A percentile compares a stretch with the other conserved stretches of the same genome.
These are phyloP conservation scores for Corynorhinus townsendii DNA, from an alignment of 2,113 vertebrate species.

Conservation along the genomic window DNA sequence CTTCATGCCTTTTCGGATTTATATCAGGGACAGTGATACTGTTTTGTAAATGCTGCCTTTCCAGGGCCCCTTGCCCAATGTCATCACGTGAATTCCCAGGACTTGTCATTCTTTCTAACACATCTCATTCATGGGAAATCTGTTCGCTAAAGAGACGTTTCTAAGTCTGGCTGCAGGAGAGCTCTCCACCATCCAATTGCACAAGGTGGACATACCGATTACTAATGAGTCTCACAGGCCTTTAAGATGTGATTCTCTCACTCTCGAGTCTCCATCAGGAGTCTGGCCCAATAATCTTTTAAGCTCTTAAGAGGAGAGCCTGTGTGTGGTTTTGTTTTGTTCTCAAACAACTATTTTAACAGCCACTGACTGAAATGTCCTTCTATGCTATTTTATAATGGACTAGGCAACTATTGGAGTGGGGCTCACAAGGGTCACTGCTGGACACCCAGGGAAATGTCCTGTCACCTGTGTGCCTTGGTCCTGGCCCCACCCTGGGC, in stretches of 20 bases:
- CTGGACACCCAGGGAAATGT: conserved; percentile 54
- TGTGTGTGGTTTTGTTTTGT: not conserved
- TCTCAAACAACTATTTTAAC: not conserved
- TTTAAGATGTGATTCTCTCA: rapidly evolving
- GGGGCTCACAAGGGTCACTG: not conserved
- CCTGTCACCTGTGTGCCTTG: conserved; percentile 56
- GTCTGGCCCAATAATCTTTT: not conserved
- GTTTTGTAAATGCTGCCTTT: not conserved
- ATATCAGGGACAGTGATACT: not conserved
- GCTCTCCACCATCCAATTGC: not conserved
- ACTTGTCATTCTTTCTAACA: not conserved
- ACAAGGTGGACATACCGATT: not conserved
- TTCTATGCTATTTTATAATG: not conserved
- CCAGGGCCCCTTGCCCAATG: not conserved
- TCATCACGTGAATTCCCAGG: not conserved
- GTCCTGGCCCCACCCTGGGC: conserved; percentile 53
- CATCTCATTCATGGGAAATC: not conserved
- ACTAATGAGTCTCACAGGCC: not conserved
- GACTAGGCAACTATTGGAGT: not conserved
- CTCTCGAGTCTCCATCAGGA: not conserved
- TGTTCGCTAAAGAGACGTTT: not conserved
- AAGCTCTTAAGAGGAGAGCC: not conserved
- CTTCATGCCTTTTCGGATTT: not conserved
- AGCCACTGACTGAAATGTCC: not conserved
- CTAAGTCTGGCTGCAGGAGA: not conserved